Conservation (phyloP, 1,140 invertebrate species). For the Conopomorpha cramerella region DNA sequence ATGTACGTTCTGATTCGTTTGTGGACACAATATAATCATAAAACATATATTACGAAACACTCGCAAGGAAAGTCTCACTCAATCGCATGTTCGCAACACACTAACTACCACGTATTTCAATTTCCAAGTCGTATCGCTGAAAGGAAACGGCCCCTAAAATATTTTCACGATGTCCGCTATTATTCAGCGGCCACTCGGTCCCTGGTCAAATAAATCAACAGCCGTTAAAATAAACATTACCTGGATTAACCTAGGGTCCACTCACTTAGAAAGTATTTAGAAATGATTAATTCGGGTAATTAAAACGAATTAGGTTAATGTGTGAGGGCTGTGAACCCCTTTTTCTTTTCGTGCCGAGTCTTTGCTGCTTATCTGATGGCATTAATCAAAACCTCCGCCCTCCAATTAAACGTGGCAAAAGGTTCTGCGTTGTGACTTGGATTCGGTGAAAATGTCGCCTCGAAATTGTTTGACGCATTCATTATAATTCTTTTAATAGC, state of each 20-base stretch:
- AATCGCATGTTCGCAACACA: too few relatives aligned
- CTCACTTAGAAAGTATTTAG: constrained; percentile 32
- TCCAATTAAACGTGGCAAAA: constrained; percentile 60
- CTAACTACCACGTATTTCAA: too few relatives aligned
- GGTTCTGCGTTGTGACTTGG: too few relatives aligned
- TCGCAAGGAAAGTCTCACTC: too few relatives aligned
- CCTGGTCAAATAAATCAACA: constrained; percentile 25
- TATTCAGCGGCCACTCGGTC: constrained; percentile 16
- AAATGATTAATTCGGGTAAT: constrained; percentile 51
- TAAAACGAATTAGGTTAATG: constrained; percentile 59
- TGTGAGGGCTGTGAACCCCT: constrained; percentile 31
- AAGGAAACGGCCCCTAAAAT: too few relatives aligned
- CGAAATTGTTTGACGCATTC: too few relatives aligned
- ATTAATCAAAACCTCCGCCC: constrained; percentile 58
- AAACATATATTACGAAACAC: too few relatives aligned
- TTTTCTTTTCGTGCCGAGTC: constrained; percentile 29
- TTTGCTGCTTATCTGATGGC: constrained; percentile 45
- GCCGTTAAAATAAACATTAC: constrained; percentile 24
- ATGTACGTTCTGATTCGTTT: too few relatives aligned
- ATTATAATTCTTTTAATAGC: too few relatives aligned
- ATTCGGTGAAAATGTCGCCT: too few relatives aligned
- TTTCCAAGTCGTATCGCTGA: too few relatives aligned
- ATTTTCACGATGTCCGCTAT: constrained; percentile 21
- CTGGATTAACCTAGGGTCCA: constrained; percentile 11
- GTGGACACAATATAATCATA: too few relatives aligned